Conservation (phyloP, 2,113 vertebrate species). For the Cryptomyrus ogoouensis region DNA sequence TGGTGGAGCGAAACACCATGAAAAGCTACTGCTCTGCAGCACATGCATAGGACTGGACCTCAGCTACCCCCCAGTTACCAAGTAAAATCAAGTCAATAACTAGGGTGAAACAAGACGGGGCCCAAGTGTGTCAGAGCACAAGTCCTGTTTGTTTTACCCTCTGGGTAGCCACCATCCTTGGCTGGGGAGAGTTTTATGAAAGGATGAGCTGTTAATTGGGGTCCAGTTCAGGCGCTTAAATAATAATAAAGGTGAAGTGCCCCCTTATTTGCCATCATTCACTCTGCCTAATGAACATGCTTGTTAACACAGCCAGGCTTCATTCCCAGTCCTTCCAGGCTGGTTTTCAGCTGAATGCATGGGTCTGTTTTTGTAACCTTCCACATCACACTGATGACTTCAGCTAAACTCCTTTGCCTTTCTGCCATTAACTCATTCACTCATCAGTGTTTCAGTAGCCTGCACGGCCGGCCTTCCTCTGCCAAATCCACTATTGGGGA, state of each 20-base stretch:
- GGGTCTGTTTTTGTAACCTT: neutral
- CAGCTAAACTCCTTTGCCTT: neutral
- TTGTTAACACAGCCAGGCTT: neutral
- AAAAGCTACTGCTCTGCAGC: neutral
- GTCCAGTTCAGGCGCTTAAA: neutral
- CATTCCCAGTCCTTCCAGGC: neutral
- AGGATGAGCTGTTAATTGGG: neutral
- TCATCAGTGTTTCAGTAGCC: neutral
- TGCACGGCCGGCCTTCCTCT: neutral
- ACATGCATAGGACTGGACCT: neutral
- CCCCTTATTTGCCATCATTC: neutral
- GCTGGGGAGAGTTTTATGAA: neutral
- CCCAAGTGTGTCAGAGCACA: neutral
- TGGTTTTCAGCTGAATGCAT: neutral
- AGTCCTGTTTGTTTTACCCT: neutral
- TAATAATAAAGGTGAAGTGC: neutral
- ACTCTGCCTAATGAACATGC: neutral
- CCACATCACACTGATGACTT: neutral
- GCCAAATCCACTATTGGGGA: neutral
- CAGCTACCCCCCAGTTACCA: neutral
- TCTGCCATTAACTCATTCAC: neutral
- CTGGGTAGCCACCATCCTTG: neutral
- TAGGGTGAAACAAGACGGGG: neutral
- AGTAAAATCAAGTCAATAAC: neutral
- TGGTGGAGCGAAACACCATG: neutral